Conservation (phyloP, 2,797 vertebrate species). For the Cyclopterus lumpus region DNA sequence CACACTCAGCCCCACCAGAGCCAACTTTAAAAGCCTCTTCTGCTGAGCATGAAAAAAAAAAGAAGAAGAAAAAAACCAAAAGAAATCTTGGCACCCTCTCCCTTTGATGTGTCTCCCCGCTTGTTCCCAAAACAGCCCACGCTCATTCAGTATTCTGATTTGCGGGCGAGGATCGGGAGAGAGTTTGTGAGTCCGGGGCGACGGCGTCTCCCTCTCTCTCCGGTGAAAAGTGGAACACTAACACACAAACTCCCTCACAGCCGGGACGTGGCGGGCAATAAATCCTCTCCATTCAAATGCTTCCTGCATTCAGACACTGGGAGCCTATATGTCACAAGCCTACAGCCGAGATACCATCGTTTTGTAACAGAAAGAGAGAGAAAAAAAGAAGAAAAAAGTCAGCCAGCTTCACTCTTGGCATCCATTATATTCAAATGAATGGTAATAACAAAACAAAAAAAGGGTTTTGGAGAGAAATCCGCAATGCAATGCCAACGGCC, state of each 20-base stretch:
- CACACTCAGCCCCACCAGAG: constrained; percentile 43
- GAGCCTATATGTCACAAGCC: constrained; percentile 6
- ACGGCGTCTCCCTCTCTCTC: not conserved
- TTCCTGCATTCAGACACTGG: not conserved
- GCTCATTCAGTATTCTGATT: constrained; percentile 61
- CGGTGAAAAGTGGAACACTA: constrained; percentile 35
- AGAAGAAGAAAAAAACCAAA: too few species aligned
- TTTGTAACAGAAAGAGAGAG: constrained; percentile 8
- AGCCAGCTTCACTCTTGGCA: constrained; percentile 9
- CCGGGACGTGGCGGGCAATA: not conserved
- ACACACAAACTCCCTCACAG: constrained; percentile 38
- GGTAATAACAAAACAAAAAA: not conserved
- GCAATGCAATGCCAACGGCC: not conserved
- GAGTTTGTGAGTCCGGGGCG: constrained; percentile 11
- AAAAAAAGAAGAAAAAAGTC: too few species aligned
- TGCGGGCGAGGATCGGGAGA: constrained; percentile 19
- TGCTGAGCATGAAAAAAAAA: constrained; percentile 18
- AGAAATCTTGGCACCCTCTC: constrained; percentile 40
- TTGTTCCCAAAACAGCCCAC: constrained; percentile 41
- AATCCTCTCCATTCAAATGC: constrained; percentile 9
- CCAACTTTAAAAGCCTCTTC: constrained; percentile 42
- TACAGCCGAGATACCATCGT: constrained; percentile 14
- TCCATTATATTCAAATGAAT: constrained; percentile 17
- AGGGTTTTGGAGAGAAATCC: constrained; percentile 15
- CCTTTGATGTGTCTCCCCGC: constrained; percentile 72